phyloP scores from a whole-genome alignment of 2,888 invertebrate species.

The Parnassius mnemosyne region DNA sequence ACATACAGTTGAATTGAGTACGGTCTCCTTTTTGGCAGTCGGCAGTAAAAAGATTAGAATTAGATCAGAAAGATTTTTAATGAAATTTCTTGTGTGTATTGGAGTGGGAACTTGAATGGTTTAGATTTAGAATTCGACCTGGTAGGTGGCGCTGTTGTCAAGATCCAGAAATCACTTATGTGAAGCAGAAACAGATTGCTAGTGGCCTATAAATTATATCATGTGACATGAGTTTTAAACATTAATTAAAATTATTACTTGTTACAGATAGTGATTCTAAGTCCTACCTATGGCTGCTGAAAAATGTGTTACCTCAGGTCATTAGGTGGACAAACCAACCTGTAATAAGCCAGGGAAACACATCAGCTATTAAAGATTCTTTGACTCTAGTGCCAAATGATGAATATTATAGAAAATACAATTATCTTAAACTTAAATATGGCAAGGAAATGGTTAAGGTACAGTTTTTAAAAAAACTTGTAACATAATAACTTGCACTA shows the following conservation, averaged over 20 bases:
- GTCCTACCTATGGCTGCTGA: constrained; percentile 76
- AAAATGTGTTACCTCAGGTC: constrained; percentile 80
- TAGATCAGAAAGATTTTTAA: too few relatives aligned
- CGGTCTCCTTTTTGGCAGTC: too few relatives aligned
- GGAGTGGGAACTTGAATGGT: too few relatives aligned
- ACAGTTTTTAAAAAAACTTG: constrained; percentile 19
- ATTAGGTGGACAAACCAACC: constrained; percentile 81
- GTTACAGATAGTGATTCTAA: constrained; percentile 49
- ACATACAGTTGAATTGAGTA: too few relatives aligned
- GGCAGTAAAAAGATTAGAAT: too few relatives aligned
- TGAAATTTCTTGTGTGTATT: too few relatives aligned
- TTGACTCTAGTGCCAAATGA: constrained; percentile 84
- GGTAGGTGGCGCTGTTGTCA: too few relatives aligned
- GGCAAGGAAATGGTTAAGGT: constrained; percentile 86
- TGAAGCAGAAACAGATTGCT: too few relatives aligned
- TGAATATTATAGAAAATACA: constrained; percentile 86
- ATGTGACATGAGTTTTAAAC: neutral
- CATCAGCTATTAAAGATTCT: constrained; percentile 69
- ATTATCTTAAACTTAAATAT: constrained; percentile 88
- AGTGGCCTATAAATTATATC: too few relatives aligned
- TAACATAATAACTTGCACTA: too few relatives aligned
- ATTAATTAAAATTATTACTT: constrained; percentile 6
- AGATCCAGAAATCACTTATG: too few relatives aligned
- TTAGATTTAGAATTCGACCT: too few relatives aligned
- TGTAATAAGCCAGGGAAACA: constrained; percentile 33